A percentile compares a stretch with the other conserved stretches of the same genome.
These are phyloP conservation scores for Calosoma granatense DNA, from an alignment of 1,140 invertebrate species.

Conservation along the genomic window DNA sequence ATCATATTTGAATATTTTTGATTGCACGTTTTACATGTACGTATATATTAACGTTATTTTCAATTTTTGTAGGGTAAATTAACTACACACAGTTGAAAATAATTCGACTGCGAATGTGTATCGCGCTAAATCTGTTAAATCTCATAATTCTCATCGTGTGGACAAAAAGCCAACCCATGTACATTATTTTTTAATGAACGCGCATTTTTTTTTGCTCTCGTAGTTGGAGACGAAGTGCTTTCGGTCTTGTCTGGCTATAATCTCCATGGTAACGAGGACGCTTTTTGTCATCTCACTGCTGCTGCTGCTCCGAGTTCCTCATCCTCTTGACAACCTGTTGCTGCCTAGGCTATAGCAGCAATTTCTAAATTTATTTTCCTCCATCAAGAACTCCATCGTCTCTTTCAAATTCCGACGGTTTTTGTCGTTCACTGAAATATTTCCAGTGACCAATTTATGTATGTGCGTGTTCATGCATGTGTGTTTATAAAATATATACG, in stretches of 20 bases:
- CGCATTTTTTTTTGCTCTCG: neutral
- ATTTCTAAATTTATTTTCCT: conserved; percentile 16
- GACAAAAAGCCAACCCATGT: neutral
- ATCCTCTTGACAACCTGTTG: conserved; percentile 16
- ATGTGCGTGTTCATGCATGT: no score
- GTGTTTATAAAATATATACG: no score
- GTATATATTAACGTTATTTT: no score
- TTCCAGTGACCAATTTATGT: no score
- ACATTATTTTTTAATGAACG: neutral
- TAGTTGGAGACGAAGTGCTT: neutral
- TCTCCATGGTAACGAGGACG: conserved; percentile 10
- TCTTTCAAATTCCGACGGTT: conserved; percentile 14
- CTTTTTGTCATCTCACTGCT: conserved; percentile 1
- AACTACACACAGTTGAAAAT: no score
- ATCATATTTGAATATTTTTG: no score
- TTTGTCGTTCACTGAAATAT: no score
- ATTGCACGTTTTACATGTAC: neutral
- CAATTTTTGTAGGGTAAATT: no score
- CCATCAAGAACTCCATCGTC: conserved; percentile 12
- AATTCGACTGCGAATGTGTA: no score
- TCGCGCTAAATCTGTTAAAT: neutral
- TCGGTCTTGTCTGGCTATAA: conserved; percentile 7
- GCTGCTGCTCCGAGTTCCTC: conserved; percentile 12
- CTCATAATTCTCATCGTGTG: neutral
- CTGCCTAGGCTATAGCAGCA: neutral